Evolutionary conservation across 2,888 invertebrate genomes (phyloP), one percentile per base, ranked within the genome.

Genomic region (Acrobasis suavella): DNA sequence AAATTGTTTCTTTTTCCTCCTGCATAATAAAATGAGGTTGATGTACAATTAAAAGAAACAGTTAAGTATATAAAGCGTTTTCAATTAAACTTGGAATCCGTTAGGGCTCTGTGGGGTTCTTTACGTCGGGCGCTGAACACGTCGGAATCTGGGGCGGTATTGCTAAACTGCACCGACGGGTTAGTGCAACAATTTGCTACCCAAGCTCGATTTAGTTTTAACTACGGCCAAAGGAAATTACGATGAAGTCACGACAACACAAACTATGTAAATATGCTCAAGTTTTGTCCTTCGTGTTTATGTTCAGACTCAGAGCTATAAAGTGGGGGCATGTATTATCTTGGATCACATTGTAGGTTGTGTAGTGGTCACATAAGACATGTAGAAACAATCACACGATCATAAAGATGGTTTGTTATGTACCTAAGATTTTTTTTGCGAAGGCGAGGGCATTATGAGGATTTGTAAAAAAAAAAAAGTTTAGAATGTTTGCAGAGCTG

Each of bases 11-110:
- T 7, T 17, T 50, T 17, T 15, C 15, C 6, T 15, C 16, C 50
- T 50, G 16, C 9, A 16, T 17, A 50, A 67, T 63, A 69, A 76
- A 71, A 71, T 72, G 73, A 76, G 74, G 72, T 76, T 74, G 72
- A 38, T 15, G 42, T 10, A 49, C 60, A 60, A 51, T 60, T 52
- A 60, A 60, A 51, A 60, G 51, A 17, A 60, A 60, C 42, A 51
- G 60, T 51, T 52, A 37, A 16, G n/a, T n/a, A n/a, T n/a, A 60
- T 59, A 50, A 59, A 85, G 82, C 82, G 85, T 89, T 89, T 89
- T 85, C 89, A 91, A 91, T 91, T 91, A 90, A 87, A 84, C 76
- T 78, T 78, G 86, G 87, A 87, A 90, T 89, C 82, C 81, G 74
- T 76, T 78, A 79, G 78, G 79, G 74, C 72, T 75, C 78, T 78